These are phyloP conservation scores for Melipona bicolor DNA, from an alignment of 2,888 invertebrate species.

Conservation along the genomic window DNA sequence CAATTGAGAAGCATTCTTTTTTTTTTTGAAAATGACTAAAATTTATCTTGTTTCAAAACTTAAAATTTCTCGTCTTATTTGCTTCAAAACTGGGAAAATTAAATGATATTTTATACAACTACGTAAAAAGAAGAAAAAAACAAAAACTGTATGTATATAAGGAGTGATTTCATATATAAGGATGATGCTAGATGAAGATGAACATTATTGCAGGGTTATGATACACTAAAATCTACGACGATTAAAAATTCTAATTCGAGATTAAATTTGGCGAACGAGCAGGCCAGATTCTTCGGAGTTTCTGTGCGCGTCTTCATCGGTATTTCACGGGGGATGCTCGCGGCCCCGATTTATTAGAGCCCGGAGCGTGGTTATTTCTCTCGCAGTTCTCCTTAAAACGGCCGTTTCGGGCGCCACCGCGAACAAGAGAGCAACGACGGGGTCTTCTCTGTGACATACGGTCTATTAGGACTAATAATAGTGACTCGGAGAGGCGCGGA, in stretches of 20 bases:
- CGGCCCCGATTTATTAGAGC: slow-evolving; percentile 11
- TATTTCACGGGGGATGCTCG: slow-evolving; percentile 10
- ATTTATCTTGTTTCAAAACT: too few relatives aligned
- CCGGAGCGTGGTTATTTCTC: slow-evolving; percentile 16
- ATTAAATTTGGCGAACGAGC: background rate
- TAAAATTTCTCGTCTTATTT: too few relatives aligned
- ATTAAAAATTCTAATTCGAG: background rate
- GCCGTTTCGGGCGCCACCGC: slow-evolving; percentile 6
- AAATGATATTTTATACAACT: too few relatives aligned
- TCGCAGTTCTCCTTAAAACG: slow-evolving; percentile 25
- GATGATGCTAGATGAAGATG: too few relatives aligned
- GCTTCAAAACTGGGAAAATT: too few relatives aligned
- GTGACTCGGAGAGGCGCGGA: slow-evolving; percentile 60
- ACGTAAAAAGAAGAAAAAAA: too few relatives aligned
- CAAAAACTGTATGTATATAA: too few relatives aligned
- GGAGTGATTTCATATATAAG: too few relatives aligned
- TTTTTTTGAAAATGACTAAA: too few relatives aligned
- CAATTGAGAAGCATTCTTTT: too few relatives aligned
- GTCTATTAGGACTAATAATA: slow-evolving; percentile 83
- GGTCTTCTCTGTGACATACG: slow-evolving; percentile 76
- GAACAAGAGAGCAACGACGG: slow-evolving; percentile 30
- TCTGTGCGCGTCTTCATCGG: background rate
- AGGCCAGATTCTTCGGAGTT: background rate
- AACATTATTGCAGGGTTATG: too few relatives aligned
- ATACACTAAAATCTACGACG: background rate